phyloP scores from a whole-genome alignment of 2,113 vertebrate species.

The Aphyosemion australe region DNA sequence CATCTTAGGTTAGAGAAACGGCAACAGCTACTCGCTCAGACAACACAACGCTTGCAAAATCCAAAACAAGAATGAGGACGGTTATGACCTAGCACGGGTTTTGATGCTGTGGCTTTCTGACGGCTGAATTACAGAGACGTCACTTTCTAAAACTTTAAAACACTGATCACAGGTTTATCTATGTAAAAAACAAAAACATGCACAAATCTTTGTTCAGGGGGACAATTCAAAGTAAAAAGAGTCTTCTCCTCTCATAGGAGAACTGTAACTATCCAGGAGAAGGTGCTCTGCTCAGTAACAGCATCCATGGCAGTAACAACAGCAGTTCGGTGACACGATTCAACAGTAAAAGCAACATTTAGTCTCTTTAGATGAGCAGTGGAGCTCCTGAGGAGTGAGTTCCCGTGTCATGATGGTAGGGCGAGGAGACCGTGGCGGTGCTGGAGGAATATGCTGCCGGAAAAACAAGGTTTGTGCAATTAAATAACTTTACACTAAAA shows the following conservation, averaged over 20 bases:
- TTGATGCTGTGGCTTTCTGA: slow-evolving; percentile 28
- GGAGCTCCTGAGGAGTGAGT: slow-evolving; percentile 91
- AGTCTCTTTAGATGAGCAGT: slow-evolving; percentile 77
- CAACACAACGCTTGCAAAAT: slow-evolving; percentile 43
- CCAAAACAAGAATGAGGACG: slow-evolving; percentile 56
- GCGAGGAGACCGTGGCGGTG: slow-evolving; percentile 80
- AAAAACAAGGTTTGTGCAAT: neutral
- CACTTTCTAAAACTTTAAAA: slow-evolving; percentile 38
- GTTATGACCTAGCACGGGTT: slow-evolving; percentile 36
- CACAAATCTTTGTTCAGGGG: neutral
- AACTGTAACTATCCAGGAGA: slow-evolving; percentile 15
- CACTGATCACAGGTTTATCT: slow-evolving; percentile 36
- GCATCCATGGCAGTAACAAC: slow-evolving; percentile 12
- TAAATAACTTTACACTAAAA: neutral
- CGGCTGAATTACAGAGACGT: slow-evolving; percentile 12
- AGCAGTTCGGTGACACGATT: slow-evolving; percentile 17
- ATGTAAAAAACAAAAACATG: neutral
- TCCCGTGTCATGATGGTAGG: slow-evolving; percentile 87
- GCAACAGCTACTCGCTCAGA: slow-evolving; percentile 30
- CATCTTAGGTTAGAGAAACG: slow-evolving; percentile 24
- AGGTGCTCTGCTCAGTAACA: slow-evolving; percentile 64
- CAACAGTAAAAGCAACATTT: neutral
- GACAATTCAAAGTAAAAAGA: neutral
- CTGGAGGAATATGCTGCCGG: slow-evolving; percentile 74
- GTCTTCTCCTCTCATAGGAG: slow-evolving; percentile 24